These are phyloP conservation scores for Heliconius melpomene DNA, from an alignment of 1,140 invertebrate species.

Conservation along the genomic window DNA sequence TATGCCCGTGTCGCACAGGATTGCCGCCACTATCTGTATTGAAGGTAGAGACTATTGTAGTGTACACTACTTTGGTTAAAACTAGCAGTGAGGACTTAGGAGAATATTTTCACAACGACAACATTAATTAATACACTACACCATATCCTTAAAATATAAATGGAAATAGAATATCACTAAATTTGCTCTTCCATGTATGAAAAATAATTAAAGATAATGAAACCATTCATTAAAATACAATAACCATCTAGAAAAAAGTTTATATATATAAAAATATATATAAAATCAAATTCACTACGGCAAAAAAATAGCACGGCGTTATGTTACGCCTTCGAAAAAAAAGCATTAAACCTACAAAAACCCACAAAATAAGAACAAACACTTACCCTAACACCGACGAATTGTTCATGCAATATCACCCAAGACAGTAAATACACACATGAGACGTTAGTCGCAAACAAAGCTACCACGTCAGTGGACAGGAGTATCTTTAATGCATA, in stretches of 20 bases:
- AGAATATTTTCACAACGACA: not conserved
- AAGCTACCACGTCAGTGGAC: conserved; percentile 94
- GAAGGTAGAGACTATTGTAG: too few relatives aligned
- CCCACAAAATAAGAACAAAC: not conserved
- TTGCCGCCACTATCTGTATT: conserved; percentile 94
- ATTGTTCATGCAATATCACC: conserved; percentile 97
- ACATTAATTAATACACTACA: too few relatives aligned
- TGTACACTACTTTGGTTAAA: not conserved
- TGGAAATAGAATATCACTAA: too few relatives aligned
- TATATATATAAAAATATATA: too few relatives aligned
- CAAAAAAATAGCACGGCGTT: not conserved
- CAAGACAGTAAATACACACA: conserved; percentile 96
- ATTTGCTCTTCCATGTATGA: too few relatives aligned
- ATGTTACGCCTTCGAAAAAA: not conserved
- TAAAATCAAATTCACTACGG: not conserved
- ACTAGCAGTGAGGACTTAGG: too few relatives aligned
- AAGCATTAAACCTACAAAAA: not conserved
- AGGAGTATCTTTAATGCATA: conserved; percentile 91
- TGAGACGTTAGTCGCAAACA: conserved; percentile 96
- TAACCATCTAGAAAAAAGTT: too few relatives aligned
- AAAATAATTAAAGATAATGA: too few relatives aligned
- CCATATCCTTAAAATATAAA: too few relatives aligned
- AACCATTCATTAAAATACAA: too few relatives aligned
- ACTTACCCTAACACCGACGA: conserved; percentile 95
- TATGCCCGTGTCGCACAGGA: conserved; percentile 96